Conservation (phyloP, 2,888 invertebrate genomes). For the Temnothorax unifasciatus region DNA sequence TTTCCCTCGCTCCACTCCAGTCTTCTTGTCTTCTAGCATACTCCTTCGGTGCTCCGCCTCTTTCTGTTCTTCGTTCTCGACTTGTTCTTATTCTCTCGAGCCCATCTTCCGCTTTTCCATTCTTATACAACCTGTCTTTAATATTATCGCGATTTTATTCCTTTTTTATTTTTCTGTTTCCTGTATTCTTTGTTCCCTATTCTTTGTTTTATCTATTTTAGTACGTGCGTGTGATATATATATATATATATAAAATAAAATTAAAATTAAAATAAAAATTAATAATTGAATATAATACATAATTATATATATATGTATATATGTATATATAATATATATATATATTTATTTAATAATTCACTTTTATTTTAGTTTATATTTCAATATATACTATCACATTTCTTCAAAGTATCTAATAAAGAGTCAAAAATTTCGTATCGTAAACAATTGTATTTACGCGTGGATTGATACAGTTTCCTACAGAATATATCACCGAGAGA, state of each 20-base stretch:
- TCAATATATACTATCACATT: neutral
- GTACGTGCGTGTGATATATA: neutral
- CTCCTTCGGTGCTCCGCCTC: slow-evolving; percentile 49
- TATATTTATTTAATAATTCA: neutral
- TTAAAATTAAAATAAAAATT: neutral
- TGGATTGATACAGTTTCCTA: slow-evolving; percentile 29
- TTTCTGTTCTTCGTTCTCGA: slow-evolving; percentile 48
- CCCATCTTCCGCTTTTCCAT: neutral
- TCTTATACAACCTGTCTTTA: neutral
- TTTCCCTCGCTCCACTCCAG: slow-evolving; percentile 80
- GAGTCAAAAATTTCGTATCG: neutral
- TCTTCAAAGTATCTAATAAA: neutral
- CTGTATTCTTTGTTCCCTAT: neutral
- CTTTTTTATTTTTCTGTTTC: neutral
- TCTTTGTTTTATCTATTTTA: slow-evolving; percentile 14
- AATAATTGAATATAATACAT: neutral
- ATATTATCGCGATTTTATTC: neutral
- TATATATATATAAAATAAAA: neutral
- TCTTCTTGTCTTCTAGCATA: slow-evolving; percentile 60
- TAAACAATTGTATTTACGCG: slow-evolving; percentile 18
- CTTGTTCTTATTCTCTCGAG: slow-evolving; percentile 18
- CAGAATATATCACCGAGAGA: neutral
- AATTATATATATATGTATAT: no score
- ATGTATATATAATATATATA: neutral
- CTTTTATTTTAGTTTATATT: neutral